Base-by-base conservation (phyloP, 2,797 vertebrate species). In the Cheirogaleus major region DNA sequence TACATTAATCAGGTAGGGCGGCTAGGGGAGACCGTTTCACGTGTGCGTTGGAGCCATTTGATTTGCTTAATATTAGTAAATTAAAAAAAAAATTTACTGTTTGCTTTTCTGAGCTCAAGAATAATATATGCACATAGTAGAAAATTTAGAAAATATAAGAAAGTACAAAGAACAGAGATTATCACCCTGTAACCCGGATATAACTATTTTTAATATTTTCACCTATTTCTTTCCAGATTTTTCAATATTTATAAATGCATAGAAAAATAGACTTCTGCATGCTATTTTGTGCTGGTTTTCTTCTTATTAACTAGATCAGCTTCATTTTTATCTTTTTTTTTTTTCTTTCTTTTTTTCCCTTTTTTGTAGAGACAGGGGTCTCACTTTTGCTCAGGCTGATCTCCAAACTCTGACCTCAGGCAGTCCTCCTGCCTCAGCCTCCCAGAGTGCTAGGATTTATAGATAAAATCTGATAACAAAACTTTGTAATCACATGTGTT, bases 71-170 rank as follows among this genome's bases (percentile, higher is more conserved):
- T 61, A 41, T 22, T 73, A 55, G 45, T 67, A 79, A 95, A 25
- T 55, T 48, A 1, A 18, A 23, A 67, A 30, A 83, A 61, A 57
- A 25, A 17, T 50, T 73, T 35, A 43, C 80, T 27, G 45, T 63
- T 63, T 89, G 17, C 90, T 93, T 86, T 92, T 84, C 73, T 92
- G 52, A 41, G 15, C 72, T 89, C 41, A 69, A 70, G 67, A 76
- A 89, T 75, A 91, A 94, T 45, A 73, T 55, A 48, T 7, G 11
- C 55, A 86, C 65, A 23, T 27, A 76, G 23, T 55, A 93, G 76
- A 88, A 82, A 82, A 93, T 85, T 94, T 78, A 43, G 61, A 65
- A 95, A 93, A 27, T n/a, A 63, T 0, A 83, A 55, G 82, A 89
- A 90, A 76, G 14, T 52, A 52, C 72, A 81, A 83, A 73, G 38